Base-by-base conservation (phyloP, 2,797 vertebrate genomes). In the Anguilla megastoma region DNA sequence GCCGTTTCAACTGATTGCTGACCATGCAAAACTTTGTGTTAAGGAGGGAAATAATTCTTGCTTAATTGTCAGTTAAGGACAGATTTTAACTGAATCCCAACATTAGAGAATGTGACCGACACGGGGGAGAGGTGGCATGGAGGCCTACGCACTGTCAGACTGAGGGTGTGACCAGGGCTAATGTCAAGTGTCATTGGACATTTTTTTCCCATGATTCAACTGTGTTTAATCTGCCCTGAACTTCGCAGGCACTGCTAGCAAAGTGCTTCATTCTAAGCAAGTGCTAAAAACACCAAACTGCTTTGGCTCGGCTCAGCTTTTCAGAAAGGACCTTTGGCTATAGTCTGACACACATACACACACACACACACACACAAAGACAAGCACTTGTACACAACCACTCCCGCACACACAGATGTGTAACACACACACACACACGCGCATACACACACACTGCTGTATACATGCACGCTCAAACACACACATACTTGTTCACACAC, bases 61-160 rank as follows among this genome's bases (percentile, higher is more conserved):
- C 14, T 60, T 60, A 16, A 60, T 60, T 60, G 21, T 24, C 58
- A 60, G 36, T 36, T 36, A 36, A 36, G 16, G 58, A 21, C 58
- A 60, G 16, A 60, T 60, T 60, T 18, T 60, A 18, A 21, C 16
- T 16, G 21, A 16, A 60, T 60, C 58, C 58, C 58, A 24, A 12
- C 58, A 60, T 56, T 56, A 36, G 36, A 36, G 54, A 9, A 56
- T 10, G 54, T 56, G 54, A 56, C 9, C 6, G 36, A 56, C 54
- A 56, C 9, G 16, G 9, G 54, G 58, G 14, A 60, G 21, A 60
- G 14, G 58, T 60, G 16, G 14, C 3, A 16, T 10, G 58, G 58
- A 89, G 54, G 27, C 9, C 50, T 50, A 36, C 89, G 89, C 84
- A 84, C 48, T 89, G 84, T 88, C 50, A 85, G 71, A 45, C 54